Base-by-base conservation (phyloP, 1,140 invertebrate species). In the Monochamus saltuarius region DNA sequence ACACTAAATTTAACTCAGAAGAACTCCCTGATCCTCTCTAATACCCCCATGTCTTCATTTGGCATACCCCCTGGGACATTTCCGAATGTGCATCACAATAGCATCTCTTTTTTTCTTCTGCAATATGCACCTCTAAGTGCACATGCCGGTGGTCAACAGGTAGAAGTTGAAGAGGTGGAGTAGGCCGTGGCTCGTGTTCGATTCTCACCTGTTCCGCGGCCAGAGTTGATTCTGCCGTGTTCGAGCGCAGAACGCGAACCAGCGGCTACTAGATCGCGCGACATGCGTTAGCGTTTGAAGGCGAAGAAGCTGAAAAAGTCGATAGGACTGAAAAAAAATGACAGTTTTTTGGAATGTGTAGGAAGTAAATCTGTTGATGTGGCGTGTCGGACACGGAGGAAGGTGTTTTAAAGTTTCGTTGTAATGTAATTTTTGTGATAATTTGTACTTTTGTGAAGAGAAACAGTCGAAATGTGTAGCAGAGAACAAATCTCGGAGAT, bases 401-500 rank as follows among this genome's bases (percentile, higher is more conserved):
- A 29, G 22, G 22, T 29, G 22, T 6, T 29, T 29, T 6, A 29
- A 29, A 6, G 2, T 29, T 6, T 29, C 2, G 22, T 29, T 29
- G 22, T 29, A 29, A 29, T 29, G 22, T 29, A 29, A 29, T 29
- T 29, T 29, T 29, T 29, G 22, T 29, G 22, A 29, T 29, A 29
- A 29, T 6, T 29, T 29, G 22, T 29, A 29, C 22, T 29, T 29
- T 29, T 29, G 22, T 29, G 22, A 29, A n/a, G 22, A 29, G 2
- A 11, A 46, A 29, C 10, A 13, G 22, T 16, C 42, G 73, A 67
- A 54, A 75, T 75, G 74, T 75, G 74, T 55, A 75, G 70, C 57
- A 74, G 69, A 64, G 74, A 73, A 49, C 73, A 74, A 62, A 65
- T 75, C 11, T 64, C 64, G 13, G 73, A 75, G 49, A 66, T 75